A percentile compares a stretch with the other conserved stretches of the same genome.
phyloP scores from a whole-genome alignment of 64 coral and sea anemone species.

The Stichodactyla helianthus region DNA sequence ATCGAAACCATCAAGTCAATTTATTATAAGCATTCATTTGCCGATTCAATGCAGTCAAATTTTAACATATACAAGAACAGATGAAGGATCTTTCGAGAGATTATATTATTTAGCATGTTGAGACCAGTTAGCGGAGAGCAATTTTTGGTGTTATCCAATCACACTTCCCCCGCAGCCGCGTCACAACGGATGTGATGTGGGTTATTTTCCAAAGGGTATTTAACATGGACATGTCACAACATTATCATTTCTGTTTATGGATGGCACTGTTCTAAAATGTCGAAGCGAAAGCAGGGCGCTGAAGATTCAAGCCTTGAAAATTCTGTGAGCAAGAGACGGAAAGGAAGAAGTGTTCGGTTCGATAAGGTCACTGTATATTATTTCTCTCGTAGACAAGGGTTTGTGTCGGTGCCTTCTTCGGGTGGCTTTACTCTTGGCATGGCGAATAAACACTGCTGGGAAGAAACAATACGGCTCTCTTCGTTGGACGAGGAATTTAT shows the following conservation, averaged over 20 bases:
- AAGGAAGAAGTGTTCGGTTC: conserved; percentile 66
- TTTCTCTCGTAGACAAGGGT: conserved; percentile 80
- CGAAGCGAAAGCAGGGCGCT: conserved; percentile 63
- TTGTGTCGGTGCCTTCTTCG: conserved; percentile 86
- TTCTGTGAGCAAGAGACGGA: conserved; percentile 41
- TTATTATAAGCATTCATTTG: neutral
- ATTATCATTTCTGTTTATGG: neutral
- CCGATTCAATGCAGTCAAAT: neutral
- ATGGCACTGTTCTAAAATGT: conserved; percentile 39
- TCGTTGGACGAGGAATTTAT: conserved; percentile 27
- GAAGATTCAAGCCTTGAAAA: conserved; percentile 50
- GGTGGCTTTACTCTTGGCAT: conserved; percentile 85
- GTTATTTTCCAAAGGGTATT: neutral
- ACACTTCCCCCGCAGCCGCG: neutral
- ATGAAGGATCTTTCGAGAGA: neutral
- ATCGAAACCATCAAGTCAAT: neutral
- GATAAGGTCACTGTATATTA: conserved; percentile 73
- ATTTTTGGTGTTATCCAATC: neutral
- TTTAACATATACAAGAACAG: neutral
- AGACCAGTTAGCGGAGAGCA: neutral
- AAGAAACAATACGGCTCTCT: conserved; percentile 44
- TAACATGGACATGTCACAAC: conserved; percentile 14
- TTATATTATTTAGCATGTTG: neutral
- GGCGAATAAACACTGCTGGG: conserved; percentile 71
- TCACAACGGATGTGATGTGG: conserved; percentile 19